phyloP scores from a whole-genome alignment of 2,113 vertebrate species.

The Misgurnus anguillicaudatus region DNA sequence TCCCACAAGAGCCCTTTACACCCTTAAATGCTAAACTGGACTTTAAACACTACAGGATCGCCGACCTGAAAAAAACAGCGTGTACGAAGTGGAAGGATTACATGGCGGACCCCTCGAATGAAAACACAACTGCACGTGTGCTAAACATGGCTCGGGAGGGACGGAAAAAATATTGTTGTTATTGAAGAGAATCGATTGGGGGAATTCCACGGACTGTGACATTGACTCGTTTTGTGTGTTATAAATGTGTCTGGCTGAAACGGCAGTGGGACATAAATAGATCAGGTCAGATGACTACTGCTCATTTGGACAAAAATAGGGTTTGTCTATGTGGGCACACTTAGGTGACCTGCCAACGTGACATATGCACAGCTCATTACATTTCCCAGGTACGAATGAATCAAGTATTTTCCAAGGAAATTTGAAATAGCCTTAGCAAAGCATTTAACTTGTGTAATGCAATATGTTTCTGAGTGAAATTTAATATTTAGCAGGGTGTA shows the following conservation, averaged over 20 bases:
- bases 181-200: slow-evolving; percentile 74
- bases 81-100: slow-evolving; percentile 34
- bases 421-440: not conserved
- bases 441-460: not conserved
- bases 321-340: not conserved
- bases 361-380: slow-evolving; percentile 6
- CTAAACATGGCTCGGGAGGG: not conserved
- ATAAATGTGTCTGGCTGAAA: slow-evolving; percentile 1
- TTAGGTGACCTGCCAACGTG: slow-evolving; percentile 4
- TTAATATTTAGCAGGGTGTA: not conserved
- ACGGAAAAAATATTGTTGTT: slow-evolving; percentile 73
- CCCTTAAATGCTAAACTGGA: slow-evolving; percentile 46
- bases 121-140: slow-evolving; percentile 29
- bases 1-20: slow-evolving; percentile 43
- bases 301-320: slow-evolving; percentile 33
- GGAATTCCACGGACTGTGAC: slow-evolving; percentile 65
- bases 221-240: not conserved
- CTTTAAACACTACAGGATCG: slow-evolving; percentile 48
- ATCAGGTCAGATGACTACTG: slow-evolving; percentile 23
- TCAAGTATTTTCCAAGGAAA: not conserved
- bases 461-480: not conserved
- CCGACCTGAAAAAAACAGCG: slow-evolving; percentile 30
- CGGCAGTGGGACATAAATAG: slow-evolving; percentile 17
- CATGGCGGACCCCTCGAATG: not conserved
- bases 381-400: not conserved